Percentiles rank a stretch among this genome's conserved stretches.
These are phyloP conservation scores for Cenopis cana DNA, from an alignment of 2,888 invertebrate species.

Conservation along the genomic window DNA sequence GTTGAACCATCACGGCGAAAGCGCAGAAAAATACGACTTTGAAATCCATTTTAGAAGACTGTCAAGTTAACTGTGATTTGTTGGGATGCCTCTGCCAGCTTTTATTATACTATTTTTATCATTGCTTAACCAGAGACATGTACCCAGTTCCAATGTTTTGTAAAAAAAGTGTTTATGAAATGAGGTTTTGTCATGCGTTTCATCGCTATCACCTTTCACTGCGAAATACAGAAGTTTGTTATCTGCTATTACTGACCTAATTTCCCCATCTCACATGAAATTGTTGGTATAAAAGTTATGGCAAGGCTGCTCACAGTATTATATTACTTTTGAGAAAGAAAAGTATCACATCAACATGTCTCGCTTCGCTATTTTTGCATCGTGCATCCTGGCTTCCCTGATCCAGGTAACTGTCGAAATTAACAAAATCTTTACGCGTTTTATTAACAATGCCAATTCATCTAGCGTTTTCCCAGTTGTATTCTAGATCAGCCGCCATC, in stretches of 20 bases:
- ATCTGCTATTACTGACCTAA: constrained; percentile 3
- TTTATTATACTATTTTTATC: constrained; percentile 18
- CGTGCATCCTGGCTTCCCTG: constrained; percentile 24
- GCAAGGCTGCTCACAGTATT: not conserved
- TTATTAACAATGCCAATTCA: too few species aligned
- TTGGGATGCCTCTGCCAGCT: not conserved
- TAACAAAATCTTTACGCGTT: too few species aligned
- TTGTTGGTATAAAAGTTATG: constrained; percentile 7
- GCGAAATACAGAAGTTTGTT: not conserved
- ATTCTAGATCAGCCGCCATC: too few species aligned
- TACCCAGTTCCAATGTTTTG: not conserved
- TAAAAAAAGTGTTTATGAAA: constrained; percentile 5
- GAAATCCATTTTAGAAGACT: constrained; percentile 18
- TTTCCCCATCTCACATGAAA: not conserved
- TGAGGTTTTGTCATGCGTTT: not conserved
- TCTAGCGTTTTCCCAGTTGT: too few species aligned
- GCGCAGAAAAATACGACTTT: constrained; percentile 39
- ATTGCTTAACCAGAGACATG: not conserved
- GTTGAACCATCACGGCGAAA: constrained; percentile 10
- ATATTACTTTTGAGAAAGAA: constrained; percentile 2
- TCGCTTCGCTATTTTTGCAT: constrained; percentile 12
- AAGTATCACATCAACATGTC: constrained; percentile 26
- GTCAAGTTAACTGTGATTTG: not conserved
- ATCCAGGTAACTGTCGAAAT: constrained; percentile 34
- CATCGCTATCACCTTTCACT: constrained; percentile 2